These are phyloP conservation scores for Catonia carolina DNA, from an alignment of 2,888 invertebrate genomes.

Conservation along the genomic window DNA sequence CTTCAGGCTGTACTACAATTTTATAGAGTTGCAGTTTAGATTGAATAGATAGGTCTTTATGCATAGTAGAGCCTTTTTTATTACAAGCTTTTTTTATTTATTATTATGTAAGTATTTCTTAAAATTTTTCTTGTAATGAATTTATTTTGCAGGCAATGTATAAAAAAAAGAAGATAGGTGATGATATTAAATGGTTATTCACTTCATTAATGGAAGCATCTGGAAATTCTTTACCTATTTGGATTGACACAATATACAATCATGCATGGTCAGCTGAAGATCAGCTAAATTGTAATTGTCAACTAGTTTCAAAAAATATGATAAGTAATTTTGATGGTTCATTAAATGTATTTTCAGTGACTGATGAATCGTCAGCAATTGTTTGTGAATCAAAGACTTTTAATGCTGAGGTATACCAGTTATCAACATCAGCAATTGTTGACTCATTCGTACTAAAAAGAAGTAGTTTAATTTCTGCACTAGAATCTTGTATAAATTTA, in stretches of 20 bases:
- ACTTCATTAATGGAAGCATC: conserved; percentile 8
- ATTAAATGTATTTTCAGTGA: too few species aligned
- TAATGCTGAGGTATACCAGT: too few species aligned
- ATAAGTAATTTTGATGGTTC: too few species aligned
- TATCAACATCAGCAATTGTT: conserved; percentile 12
- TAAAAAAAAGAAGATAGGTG: neutral
- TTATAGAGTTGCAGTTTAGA: too few species aligned
- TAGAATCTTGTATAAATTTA: neutral
- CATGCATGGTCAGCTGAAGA: conserved; percentile 18
- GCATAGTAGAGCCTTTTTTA: too few species aligned
- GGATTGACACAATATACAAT: conserved; percentile 9
- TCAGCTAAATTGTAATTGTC: neutral
- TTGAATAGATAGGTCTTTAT: too few species aligned
- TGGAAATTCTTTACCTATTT: neutral
- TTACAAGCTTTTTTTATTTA: too few species aligned
- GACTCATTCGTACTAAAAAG: conserved; percentile 6
- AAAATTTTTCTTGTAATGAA: neutral
- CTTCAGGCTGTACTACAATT: too few species aligned
- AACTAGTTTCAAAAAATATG: neutral
- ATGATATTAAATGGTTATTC: conserved; percentile 1
- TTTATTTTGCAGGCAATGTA: neutral
- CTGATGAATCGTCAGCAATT: too few species aligned
- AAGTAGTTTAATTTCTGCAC: neutral
- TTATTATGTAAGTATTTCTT: neutral
- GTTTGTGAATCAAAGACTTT: too few species aligned